Evolutionary conservation across 2,888 invertebrate genomes (phyloP), one percentile per base, ranked within the genome.

Genomic region (Andrena minutula): DNA sequence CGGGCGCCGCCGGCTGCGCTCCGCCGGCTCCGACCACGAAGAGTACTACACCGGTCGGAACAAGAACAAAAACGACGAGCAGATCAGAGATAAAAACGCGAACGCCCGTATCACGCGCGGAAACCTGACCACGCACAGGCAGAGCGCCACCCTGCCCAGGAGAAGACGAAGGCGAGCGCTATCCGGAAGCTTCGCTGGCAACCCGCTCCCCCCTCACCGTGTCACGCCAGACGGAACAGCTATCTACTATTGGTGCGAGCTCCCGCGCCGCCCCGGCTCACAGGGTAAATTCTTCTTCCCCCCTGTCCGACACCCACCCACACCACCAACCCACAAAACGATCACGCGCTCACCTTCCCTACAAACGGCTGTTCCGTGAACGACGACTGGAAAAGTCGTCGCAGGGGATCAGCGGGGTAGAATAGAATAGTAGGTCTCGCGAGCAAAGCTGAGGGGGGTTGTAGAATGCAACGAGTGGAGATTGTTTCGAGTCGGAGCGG

Each of bases 171-270:
- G 93, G 78, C 90, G 93, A 51, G 92, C 93, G 8, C 89, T 91
- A 53, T 93, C 93, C 41, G 90, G 93, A 32, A 92, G 92, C 82
- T 85, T 92, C 61, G 89, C 90, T 58, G 90, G 90, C 51, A 91
- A 90, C 76, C 92, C 93, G 7, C 89, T 95, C 91, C 97, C 97
- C 86, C 97, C 97, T 79, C 96, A 96, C 93, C 95, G 97, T 86
- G 95, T 96, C 90, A 97, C 97, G 76, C 96, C 97, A 35, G 97
- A 98, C 94, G 97, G 97, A 90, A 97, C 97, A 83, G 96, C 96
- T 93, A 96, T 97, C 93, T 97, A 97, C 95, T 97, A 97, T 95
- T 97, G 97, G 97, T 97, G 97, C 95, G 97, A 97, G 95, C 94
- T 97, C 94, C 96, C 97, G 89, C 93, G 93, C 91, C 93, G 93